Percentiles rank a stretch among this genome's conserved stretches.
Evolutionary conservation across 1,140 invertebrate species (phyloP).

Genomic region (Listronotus bonariensis): DNA sequence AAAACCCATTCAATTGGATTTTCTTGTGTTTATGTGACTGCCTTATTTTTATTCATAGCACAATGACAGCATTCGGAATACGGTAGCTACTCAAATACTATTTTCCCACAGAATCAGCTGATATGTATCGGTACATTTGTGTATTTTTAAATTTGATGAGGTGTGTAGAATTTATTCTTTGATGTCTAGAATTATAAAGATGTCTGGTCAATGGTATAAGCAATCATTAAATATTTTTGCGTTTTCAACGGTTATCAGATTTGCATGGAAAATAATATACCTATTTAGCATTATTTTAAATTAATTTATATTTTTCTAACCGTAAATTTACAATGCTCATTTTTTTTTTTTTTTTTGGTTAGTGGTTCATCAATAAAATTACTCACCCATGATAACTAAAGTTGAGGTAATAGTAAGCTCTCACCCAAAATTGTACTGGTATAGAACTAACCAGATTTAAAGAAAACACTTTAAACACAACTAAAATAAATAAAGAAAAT

Average conservation of each 20-base stretch:
- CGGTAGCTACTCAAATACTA: conserved; percentile 20
- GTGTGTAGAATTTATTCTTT: conserved; percentile 11
- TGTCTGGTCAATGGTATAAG: neutral
- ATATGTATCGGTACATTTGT: conserved; percentile 15
- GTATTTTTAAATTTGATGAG: conserved; percentile 16
- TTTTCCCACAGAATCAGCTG: conserved; percentile 29
- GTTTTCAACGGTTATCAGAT: neutral
- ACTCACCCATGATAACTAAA: too few species aligned
- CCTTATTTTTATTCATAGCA: conserved; percentile 22
- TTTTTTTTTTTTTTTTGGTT: too few species aligned
- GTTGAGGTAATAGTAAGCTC: too few species aligned
- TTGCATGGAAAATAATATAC: too few species aligned
- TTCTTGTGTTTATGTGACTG: conserved; percentile 18
- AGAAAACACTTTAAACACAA: too few species aligned
- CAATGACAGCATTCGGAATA: conserved; percentile 4
- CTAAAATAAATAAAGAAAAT: too few species aligned
- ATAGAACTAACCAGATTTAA: too few species aligned
- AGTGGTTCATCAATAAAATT: too few species aligned
- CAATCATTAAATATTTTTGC: conserved; percentile 1
- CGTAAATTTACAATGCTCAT: too few species aligned
- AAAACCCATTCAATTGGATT: conserved; percentile 6
- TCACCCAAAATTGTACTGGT: too few species aligned
- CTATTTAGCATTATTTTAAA: too few species aligned
- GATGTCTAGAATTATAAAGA: conserved; percentile 11
- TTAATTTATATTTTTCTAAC: too few species aligned